Evolutionary conservation across 2,888 invertebrate species (phyloP).

Genomic region (Caenorhabditis parvicauda): DNA sequence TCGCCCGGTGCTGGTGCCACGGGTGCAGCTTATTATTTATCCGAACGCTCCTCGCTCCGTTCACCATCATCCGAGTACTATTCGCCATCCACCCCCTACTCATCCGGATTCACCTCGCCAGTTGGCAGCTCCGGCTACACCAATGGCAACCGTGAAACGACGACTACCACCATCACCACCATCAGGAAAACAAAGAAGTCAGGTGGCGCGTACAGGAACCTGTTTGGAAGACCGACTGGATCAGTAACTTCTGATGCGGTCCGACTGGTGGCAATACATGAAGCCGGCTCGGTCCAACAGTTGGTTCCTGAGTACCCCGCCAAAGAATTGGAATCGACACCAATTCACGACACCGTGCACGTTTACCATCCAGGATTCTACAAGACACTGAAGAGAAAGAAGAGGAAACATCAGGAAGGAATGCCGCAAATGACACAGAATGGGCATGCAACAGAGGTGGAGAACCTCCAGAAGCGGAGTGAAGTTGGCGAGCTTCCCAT

Average conservation of each 20-base stretch:
- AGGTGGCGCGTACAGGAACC: constrained; percentile 25
- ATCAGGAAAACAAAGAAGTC: not conserved
- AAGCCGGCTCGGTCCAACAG: constrained; percentile 15
- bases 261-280: constrained; percentile 27
- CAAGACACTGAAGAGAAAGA: constrained; percentile 12
- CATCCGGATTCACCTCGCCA: constrained; percentile 14
- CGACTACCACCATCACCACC: not conserved
- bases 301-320: constrained; percentile 16
- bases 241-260: constrained; percentile 16
- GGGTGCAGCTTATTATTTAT: constrained; percentile 35
- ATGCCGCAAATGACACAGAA: constrained; percentile 22
- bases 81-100: constrained; percentile 16
- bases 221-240: constrained; percentile 23
- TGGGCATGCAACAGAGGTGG: constrained; percentile 27
- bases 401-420: constrained; percentile 9
- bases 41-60: constrained; percentile 34
- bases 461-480: constrained; percentile 16
- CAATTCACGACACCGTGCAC: constrained; percentile 25
- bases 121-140: constrained; percentile 2
- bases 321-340: constrained; percentile 27
- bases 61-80: constrained; percentile 26
- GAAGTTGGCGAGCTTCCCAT: constrained; percentile 43
- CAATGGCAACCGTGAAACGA: too few species aligned
- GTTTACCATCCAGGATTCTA: constrained; percentile 36
- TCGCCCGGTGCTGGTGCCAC: constrained; percentile 15